Percentiles rank a stretch among this genome's conserved stretches.
Evolutionary conservation across 2,797 vertebrate species (phyloP).

Genomic region (Labeo calbasu): DNA sequence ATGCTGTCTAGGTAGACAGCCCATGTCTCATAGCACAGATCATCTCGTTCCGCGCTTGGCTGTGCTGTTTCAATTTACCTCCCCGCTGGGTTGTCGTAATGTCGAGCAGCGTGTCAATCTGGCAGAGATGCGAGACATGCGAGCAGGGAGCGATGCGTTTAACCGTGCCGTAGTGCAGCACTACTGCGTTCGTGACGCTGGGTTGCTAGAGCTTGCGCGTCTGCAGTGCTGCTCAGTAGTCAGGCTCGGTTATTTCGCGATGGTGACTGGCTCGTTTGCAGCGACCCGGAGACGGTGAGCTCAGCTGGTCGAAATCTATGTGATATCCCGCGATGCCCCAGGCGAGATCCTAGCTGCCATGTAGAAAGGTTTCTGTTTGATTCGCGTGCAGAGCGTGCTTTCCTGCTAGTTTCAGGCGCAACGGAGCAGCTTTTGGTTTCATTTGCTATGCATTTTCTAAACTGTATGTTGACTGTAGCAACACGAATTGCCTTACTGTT

Average conservation of each 20-base stretch:
- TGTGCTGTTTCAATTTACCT: conserved; percentile 63
- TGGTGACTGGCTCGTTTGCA: conserved; percentile 12
- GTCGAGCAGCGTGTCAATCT: conserved; percentile 64
- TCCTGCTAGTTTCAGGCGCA: neutral
- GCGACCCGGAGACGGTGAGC: conserved; percentile 28
- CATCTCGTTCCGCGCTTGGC: conserved; percentile 31
- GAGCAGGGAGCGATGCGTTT: conserved; percentile 18
- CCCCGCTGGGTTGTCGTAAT: conserved; percentile 68
- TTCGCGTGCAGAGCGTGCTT: neutral
- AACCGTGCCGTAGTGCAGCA: conserved; percentile 55
- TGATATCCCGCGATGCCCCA: conserved; percentile 28
- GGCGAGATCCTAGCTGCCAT: conserved; percentile 17
- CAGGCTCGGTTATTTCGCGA: conserved; percentile 11
- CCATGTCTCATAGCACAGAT: conserved; percentile 10
- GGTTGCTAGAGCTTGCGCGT: too few species aligned
- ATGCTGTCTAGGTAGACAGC: conserved; percentile 1
- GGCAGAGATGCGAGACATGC: conserved; percentile 41
- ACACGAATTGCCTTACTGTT: too few species aligned
- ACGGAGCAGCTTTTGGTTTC: too few species aligned
- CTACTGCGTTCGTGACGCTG: neutral
- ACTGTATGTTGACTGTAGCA: too few species aligned
- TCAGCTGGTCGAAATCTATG: conserved; percentile 34
- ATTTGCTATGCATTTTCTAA: neutral
- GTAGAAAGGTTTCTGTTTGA: neutral
- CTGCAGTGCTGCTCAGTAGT: conserved; percentile 45